These are phyloP conservation scores for Xanthorhoe spadicearia DNA, from an alignment of 2,888 invertebrate species.

Conservation along the genomic window DNA sequence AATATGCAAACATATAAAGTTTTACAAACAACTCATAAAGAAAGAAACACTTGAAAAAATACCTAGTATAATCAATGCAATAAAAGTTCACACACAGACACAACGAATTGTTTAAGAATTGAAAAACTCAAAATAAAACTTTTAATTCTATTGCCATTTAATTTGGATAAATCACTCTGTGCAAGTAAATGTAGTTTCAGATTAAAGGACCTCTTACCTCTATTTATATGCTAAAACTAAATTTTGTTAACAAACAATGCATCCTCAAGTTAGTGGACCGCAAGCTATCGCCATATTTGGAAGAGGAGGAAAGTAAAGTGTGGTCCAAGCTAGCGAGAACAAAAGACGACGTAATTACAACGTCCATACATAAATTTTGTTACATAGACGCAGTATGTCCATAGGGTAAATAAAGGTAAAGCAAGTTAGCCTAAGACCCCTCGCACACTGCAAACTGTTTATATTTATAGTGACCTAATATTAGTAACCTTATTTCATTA, in stretches of 20 bases:
- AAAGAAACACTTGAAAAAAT: neutral
- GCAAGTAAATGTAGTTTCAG: neutral
- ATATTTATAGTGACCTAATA: too few relatives aligned
- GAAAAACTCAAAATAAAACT: too few relatives aligned
- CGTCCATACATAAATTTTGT: constrained; percentile 79
- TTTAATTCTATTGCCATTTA: neutral
- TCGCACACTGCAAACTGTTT: too few relatives aligned
- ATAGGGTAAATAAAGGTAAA: neutral
- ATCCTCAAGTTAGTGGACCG: constrained; percentile 54
- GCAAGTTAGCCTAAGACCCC: too few relatives aligned
- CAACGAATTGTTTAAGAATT: too few relatives aligned
- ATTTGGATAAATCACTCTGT: neutral
- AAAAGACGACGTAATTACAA: constrained; percentile 81
- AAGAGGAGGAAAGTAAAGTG: constrained; percentile 62
- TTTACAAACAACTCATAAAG: neutral
- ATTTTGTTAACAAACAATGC: constrained; percentile 55
- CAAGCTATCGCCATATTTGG: constrained; percentile 63
- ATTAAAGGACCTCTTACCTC: neutral
- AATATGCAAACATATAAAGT: neutral
- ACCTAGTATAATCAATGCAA: too few relatives aligned
- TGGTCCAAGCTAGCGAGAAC: constrained; percentile 63
- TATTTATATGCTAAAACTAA: constrained; percentile 12
- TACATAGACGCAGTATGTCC: constrained; percentile 1
- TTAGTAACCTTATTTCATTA: too few relatives aligned
- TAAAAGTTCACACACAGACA: too few relatives aligned